phyloP scores from a whole-genome alignment of 1,140 invertebrate genomes.

The Euwallacea fornicatus region DNA sequence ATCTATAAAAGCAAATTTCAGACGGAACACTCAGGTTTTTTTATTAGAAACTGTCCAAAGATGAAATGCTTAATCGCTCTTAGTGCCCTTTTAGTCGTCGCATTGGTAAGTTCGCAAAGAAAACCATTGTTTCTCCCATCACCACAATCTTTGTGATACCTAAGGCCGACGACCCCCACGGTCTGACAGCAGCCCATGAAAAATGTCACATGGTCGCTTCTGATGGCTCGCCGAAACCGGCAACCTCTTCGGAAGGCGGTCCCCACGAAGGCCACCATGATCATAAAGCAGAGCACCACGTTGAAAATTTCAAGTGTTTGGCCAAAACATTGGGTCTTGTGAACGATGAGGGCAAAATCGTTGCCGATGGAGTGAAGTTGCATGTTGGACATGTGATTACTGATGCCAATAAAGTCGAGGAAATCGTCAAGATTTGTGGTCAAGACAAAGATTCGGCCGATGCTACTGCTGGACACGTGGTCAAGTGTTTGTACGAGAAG shows the following conservation, averaged over 20 bases:
- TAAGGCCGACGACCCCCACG: slow-evolving; percentile 18
- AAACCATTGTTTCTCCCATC: too few relatives aligned
- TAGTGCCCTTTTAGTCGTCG: too few relatives aligned
- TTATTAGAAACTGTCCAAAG: too few relatives aligned
- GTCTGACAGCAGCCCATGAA: slow-evolving; percentile 1
- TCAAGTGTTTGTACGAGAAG: slow-evolving; percentile 14
- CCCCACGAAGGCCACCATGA: neutral
- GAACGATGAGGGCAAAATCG: slow-evolving; percentile 13
- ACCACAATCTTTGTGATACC: too few relatives aligned
- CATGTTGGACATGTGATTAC: slow-evolving; percentile 12
- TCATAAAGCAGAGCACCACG: neutral
- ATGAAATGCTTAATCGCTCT: too few relatives aligned
- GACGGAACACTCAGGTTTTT: too few relatives aligned
- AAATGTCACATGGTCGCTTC: slow-evolving; percentile 9
- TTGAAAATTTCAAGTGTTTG: slow-evolving; percentile 15
- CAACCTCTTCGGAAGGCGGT: neutral
- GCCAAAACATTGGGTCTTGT: slow-evolving; percentile 10
- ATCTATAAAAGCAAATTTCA: too few relatives aligned
- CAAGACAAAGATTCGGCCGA: slow-evolving; percentile 8
- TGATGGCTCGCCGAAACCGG: neutral
- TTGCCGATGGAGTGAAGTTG: slow-evolving; percentile 6
- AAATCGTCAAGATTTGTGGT: slow-evolving; percentile 23
- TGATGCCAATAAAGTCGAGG: slow-evolving; percentile 11
- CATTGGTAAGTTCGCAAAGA: too few relatives aligned
- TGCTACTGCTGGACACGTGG: slow-evolving; percentile 1